Evolutionary conservation across 2,113 vertebrate species (phyloP).

Genomic region (Synodontis membranacea): DNA sequence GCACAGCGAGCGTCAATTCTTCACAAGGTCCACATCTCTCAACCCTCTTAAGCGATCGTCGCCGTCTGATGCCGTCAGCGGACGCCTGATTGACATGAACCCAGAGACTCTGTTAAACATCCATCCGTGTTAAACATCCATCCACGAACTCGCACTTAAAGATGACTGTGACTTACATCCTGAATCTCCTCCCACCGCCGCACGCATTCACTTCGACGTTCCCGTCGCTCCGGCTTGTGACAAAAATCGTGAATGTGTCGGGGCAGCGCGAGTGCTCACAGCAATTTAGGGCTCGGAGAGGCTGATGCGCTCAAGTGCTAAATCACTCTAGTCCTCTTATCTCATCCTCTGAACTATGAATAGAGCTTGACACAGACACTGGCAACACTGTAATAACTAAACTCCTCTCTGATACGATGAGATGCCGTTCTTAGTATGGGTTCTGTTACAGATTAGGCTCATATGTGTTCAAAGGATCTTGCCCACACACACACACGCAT

Average conservation of each 20-base stretch:
- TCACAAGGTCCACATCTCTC: neutral
- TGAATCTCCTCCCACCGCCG: neutral
- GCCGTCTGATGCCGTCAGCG: neutral
- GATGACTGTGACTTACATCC: neutral
- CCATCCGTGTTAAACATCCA: neutral
- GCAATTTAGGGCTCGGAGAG: constrained; percentile 10
- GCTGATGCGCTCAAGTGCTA: constrained; percentile 22
- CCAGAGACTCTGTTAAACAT: neutral
- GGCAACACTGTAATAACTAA: neutral
- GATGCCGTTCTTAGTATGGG: neutral
- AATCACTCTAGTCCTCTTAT: constrained; percentile 28
- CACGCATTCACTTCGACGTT: constrained; percentile 1
- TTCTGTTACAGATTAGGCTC: constrained; percentile 20
- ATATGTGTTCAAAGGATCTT: neutral
- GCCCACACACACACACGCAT: neutral
- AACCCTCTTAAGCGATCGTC: neutral
- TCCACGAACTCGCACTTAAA: neutral
- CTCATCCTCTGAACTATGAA: constrained; percentile 6
- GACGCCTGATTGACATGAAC: neutral
- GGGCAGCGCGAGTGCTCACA: neutral
- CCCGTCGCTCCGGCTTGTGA: neutral
- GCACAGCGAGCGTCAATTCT: neutral
- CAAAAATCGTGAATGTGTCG: constrained; percentile 12
- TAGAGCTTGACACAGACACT: constrained; percentile 11
- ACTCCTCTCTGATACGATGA: neutral